These are phyloP conservation scores for Andrena praecox DNA, from an alignment of 2,888 invertebrate species.

Conservation along the genomic window DNA sequence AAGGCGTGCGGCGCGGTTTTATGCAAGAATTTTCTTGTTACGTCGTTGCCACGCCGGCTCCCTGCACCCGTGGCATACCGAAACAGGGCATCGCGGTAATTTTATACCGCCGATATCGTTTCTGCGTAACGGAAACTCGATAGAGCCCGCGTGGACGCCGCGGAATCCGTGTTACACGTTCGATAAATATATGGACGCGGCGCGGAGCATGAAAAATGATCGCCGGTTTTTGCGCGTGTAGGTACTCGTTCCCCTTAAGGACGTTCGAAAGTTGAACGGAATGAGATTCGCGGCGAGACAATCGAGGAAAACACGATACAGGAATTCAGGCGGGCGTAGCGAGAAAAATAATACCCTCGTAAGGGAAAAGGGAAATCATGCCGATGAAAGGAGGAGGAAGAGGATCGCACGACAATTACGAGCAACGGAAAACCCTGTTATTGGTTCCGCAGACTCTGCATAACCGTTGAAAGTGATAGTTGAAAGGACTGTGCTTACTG, in stretches of 20 bases:
- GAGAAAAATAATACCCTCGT: neutral
- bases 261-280: constrained; percentile 22
- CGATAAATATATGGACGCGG: constrained; percentile 2
- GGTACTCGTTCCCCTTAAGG: neutral
- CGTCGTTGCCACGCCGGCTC: constrained; percentile 38
- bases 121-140: constrained; percentile 38
- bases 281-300: neutral
- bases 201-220: constrained; percentile 16
- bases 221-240: neutral
- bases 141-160: constrained; percentile 8
- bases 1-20: constrained; percentile 44
- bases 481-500: constrained; percentile 50
- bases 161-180: constrained; percentile 10
- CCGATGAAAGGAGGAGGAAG: neutral
- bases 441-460: neutral
- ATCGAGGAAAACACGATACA: neutral
- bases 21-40: constrained; percentile 59
- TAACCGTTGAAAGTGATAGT: constrained; percentile 52
- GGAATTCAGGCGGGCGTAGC: neutral
- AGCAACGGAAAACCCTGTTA: constrained; percentile 35
- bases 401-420: constrained; percentile 14
- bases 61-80: constrained; percentile 31
- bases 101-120: constrained; percentile 37
- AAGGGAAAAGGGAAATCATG: neutral
- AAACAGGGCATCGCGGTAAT: constrained; percentile 56